phyloP scores from a whole-genome alignment of 2,888 invertebrate species.

The Hermaeophaga mercurialis region DNA sequence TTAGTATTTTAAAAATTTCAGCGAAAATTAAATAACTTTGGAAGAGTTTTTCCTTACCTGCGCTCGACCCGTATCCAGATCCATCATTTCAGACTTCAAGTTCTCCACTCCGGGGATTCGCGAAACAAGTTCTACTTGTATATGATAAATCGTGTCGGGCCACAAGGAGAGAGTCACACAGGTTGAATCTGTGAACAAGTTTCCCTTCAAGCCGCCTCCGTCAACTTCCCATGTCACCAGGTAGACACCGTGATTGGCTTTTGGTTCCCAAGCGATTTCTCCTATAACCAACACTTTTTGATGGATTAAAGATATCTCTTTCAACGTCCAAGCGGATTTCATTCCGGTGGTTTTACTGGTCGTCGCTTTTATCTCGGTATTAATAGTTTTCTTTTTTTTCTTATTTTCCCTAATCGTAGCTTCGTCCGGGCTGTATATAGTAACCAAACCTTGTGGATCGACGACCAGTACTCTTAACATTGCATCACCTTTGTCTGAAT shows the following conservation, averaged over 20 bases:
- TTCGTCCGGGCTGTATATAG: slow-evolving; percentile 72
- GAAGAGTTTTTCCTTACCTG: slow-evolving; percentile 51
- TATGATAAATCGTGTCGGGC: slow-evolving; percentile 81
- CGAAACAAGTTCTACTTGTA: slow-evolving; percentile 74
- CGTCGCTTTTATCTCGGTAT: slow-evolving; percentile 60
- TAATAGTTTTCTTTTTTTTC: slow-evolving; percentile 58
- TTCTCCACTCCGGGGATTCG: slow-evolving; percentile 66
- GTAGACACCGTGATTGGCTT: slow-evolving; percentile 70
- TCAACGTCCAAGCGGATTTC: slow-evolving; percentile 66
- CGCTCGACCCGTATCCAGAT: slow-evolving; percentile 67
- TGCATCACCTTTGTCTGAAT: slow-evolving; percentile 64
- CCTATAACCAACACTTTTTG: slow-evolving; percentile 74
- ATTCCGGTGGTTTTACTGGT: slow-evolving; percentile 62
- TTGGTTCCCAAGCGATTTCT: slow-evolving; percentile 75
- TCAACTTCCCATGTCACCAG: slow-evolving; percentile 85
- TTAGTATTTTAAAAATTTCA: no score
- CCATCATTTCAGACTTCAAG: slow-evolving; percentile 69
- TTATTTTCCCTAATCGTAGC: slow-evolving; percentile 58
- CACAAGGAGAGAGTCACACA: slow-evolving; percentile 78
- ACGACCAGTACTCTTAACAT: slow-evolving; percentile 72
- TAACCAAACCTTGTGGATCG: slow-evolving; percentile 71
- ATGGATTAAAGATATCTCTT: slow-evolving; percentile 73
- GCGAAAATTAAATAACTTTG: no score
- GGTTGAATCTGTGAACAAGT: slow-evolving; percentile 80
- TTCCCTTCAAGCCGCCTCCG: slow-evolving; percentile 80